These are phyloP conservation scores for Crocidura indochinensis DNA, from an alignment of 2,797 vertebrate species.

Conservation along the genomic window DNA sequence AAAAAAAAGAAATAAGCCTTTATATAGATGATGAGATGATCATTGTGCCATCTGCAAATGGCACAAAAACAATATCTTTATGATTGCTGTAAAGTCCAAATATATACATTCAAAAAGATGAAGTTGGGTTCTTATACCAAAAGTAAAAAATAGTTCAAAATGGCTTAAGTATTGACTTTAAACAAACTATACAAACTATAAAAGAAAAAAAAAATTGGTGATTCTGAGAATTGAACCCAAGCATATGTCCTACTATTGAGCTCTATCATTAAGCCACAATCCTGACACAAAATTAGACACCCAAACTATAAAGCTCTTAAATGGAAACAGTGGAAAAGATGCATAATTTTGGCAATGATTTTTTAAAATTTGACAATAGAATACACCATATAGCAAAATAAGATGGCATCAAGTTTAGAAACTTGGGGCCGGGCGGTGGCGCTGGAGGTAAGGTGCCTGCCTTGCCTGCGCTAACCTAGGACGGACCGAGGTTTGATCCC, in stretches of 20 bases:
- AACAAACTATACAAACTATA: neutral
- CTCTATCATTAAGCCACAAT: no score
- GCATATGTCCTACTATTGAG: no score
- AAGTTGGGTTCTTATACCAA: neutral
- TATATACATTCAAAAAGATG: neutral
- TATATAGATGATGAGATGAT: neutral
- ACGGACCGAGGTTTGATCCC: no score
- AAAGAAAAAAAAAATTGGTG: neutral
- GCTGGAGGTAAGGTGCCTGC: no score
- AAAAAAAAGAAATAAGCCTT: constrained; percentile 24
- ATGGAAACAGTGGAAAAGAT: constrained; percentile 2
- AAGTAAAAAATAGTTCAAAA: constrained; percentile 34
- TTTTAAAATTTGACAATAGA: neutral
- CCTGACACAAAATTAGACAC: no score
- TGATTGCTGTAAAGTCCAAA: neutral
- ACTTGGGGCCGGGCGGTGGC: no score
- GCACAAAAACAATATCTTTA: neutral
- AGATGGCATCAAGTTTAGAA: neutral
- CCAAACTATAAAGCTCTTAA: constrained; percentile 13
- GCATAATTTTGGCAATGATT: neutral
- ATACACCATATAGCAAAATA: neutral
- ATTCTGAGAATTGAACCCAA: no score
- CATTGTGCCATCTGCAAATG: neutral
- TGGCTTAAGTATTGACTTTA: neutral
- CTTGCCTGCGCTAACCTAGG: no score